Base-by-base conservation (phyloP, 2,888 invertebrate genomes). In the Apantesis nais region DNA sequence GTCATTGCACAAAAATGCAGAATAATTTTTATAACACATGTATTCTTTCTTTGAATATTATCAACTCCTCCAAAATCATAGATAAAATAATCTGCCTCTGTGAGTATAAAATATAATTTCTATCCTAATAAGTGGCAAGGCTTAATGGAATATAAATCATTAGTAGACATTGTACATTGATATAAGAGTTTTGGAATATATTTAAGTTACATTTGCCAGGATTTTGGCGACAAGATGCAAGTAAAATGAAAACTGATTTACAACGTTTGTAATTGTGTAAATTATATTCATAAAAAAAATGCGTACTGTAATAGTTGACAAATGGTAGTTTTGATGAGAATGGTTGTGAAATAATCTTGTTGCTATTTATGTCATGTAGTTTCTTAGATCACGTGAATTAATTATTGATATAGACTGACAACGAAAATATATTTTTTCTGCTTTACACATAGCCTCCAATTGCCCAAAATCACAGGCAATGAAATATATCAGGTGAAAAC, bases 331-430 rank as follows among this genome's bases (percentile, higher is more conserved):
- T 86, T 82, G 88, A 87, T 81, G 86, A 79, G 90, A 87, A 91
- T 86, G 92, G 92, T 92, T 92, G 92, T 92, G 92, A 90, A 86
- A 85, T 87, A 87, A 85, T 89, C 88, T 90, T 90, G 92, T 91
- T 92, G 88, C 86, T 79, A 83, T 87, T 88, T 80, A 73, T 78
- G 77, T 58, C 65, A 34, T 65, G 14, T n/a, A 66, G 39, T 25
- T 39, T 19, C 39, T 58, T 39, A 19, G 29, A 66, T 22, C 19
- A 39, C 58, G 29, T 58, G 29, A 39, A 11, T 9, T 58, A 58
- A 16, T 29, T 58, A 58, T 58, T 29, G 25, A 11, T 39, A 58
- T 19, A 34, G 31, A 64, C 12, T 29, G n/a, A 14, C 29, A 0
- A 4, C 12, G 19, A 12, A 25, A 52, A 52, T 1, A 58, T 14